Conservation (phyloP, 2,797 vertebrate genomes). For the Serranus cabrilla region DNA sequence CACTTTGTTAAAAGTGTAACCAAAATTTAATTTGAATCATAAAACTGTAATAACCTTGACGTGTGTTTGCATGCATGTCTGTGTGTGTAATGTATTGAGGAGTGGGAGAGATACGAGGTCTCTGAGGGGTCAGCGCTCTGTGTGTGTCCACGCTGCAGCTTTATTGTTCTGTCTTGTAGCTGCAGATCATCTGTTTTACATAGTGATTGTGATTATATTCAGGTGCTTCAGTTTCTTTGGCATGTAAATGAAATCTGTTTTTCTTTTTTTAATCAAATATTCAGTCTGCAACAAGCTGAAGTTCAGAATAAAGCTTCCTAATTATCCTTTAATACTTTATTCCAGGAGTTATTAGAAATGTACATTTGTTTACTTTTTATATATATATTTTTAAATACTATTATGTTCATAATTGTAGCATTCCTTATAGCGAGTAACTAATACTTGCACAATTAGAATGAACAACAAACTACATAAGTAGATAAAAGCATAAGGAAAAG, state of each 20-base stretch:
- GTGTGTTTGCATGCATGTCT: neutral
- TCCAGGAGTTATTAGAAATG: no score
- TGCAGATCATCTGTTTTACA: conserved; percentile 18
- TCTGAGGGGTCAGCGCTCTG: conserved; percentile 17
- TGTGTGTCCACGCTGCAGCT: conserved; percentile 40
- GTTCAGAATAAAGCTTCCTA: neutral
- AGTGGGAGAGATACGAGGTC: neutral
- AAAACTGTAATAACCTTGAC: conserved; percentile 39
- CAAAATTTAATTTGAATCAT: neutral
- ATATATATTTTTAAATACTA: no score
- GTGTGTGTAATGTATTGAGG: conserved; percentile 8
- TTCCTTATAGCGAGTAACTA: no score
- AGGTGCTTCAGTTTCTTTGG: conserved; percentile 22
- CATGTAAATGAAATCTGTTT: conserved; percentile 33
- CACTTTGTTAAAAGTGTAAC: no score
- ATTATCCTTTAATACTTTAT: no score
- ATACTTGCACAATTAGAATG: no score
- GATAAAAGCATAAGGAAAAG: no score
- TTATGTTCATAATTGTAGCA: no score
- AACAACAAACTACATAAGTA: no score
- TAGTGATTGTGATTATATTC: neutral
- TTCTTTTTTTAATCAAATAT: no score
- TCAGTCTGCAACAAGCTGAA: neutral
- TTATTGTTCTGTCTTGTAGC: conserved; percentile 5
- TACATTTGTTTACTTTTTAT: no score